Base-by-base conservation (phyloP, 2,888 invertebrate species). In the Drosophila recens region DNA sequence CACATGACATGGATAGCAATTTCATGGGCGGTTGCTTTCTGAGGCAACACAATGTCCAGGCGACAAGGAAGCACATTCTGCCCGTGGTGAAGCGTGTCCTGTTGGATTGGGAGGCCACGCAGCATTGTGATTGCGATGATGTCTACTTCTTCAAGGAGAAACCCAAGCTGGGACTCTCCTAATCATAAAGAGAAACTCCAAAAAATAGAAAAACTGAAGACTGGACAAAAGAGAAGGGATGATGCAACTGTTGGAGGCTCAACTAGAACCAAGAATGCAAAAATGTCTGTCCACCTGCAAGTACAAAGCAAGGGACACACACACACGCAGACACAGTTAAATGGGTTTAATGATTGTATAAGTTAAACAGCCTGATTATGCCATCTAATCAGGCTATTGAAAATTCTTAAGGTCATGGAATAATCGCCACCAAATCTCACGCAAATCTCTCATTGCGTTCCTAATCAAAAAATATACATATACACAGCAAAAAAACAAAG, bases 51-150 rank as follows among this genome's bases (percentile, higher is more conserved):
- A 96, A 96, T 84, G 87, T 95, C 0, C 92, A 93, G 46, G 94
- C 94, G 0, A 95, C 96, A 0, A 93, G 96, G 30, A 96, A 96
- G 90, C 96, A 96, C 86, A 94, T 96, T 72, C 91, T 96, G 63
- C 95, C 96, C 0, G 93, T 95, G 23, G 82, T 96, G 13, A 94
- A 93, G 78, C 91, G 93, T n/a, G 93, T 93, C 63, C 72, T 93
- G 63, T 80, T 89, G 17, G 70, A 77, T 0, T 63, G 85, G 82
- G 87, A 88, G 61, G 51, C 57, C 2, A 34, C 75, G 0, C 70
- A 67, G 10, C 57, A 30, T 5, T 79, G 86, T 33, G 75, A 82
- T 20, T 78, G 77, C 56, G 74, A 90, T 3, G 84, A 83, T 30
- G 80, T 89, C 0, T 87, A 82, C 54, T 87, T 84, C 20, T 85